phyloP scores from a whole-genome alignment of 1,140 invertebrate genomes.

The Paraescarpia echinospica region DNA sequence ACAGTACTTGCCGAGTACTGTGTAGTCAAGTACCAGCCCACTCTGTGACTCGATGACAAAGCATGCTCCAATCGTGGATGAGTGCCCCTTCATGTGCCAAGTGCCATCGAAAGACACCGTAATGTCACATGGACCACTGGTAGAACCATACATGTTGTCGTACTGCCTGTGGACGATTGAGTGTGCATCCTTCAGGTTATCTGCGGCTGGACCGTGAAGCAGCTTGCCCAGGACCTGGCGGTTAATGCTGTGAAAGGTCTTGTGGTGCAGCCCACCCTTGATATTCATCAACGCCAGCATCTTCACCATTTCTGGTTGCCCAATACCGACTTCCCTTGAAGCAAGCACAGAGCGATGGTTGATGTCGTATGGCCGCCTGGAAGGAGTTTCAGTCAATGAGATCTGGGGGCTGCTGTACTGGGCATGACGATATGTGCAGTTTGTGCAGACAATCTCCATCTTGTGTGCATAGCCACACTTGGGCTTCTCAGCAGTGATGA shows the following conservation, averaged over 20 bases:
- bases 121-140: not conserved
- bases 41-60: not conserved
- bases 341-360: not conserved
- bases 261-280: not conserved
- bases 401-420: not conserved
- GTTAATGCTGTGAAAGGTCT: not conserved
- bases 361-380: not conserved
- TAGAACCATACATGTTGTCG: not conserved
- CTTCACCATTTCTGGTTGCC: not conserved
- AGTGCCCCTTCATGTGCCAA: not conserved
- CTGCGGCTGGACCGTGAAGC: not conserved
- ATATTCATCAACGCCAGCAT: not conserved
- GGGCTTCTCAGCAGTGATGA: not conserved
- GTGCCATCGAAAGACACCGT: not conserved
- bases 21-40: not conserved
- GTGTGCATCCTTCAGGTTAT: not conserved
- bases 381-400: not conserved
- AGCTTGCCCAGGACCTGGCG: not conserved
- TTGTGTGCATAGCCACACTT: not conserved
- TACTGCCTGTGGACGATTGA: not conserved
- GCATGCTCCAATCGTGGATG: not conserved
- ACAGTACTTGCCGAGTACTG: not conserved
- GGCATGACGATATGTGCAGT: not conserved
- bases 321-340: not conserved
- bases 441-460: not conserved